Evolutionary conservation across 2,113 vertebrate species (phyloP).

Genomic region (Laterallus jamaicensis): DNA sequence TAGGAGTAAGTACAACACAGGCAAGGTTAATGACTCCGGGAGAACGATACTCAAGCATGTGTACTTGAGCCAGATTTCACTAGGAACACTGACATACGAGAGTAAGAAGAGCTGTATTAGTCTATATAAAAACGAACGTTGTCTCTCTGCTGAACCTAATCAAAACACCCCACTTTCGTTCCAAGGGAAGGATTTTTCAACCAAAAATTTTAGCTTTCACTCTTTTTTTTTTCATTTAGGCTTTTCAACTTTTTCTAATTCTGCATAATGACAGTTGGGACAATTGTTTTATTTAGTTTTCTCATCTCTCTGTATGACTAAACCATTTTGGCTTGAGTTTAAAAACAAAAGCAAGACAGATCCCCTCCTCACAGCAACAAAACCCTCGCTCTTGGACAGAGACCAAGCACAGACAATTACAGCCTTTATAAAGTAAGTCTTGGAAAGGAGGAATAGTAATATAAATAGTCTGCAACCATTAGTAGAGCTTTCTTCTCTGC

Average conservation of each 20-base stretch:
- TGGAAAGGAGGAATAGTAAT: background rate
- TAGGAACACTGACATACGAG: background rate
- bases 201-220: background rate
- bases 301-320: background rate
- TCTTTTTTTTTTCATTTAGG: background rate
- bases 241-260: background rate
- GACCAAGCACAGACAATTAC: background rate
- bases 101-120: background rate
- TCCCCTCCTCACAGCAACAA: background rate
- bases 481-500: background rate
- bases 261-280: background rate
- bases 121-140: background rate
- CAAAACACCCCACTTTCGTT: background rate
- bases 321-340: background rate
- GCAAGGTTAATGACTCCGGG: background rate
- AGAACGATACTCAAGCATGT: background rate
- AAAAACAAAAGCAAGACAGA: background rate
- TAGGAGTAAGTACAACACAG: background rate
- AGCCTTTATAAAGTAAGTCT: background rate
- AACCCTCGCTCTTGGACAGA: background rate
- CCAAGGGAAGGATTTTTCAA: background rate
- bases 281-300: background rate
- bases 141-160: background rate
- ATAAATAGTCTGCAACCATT: background rate
- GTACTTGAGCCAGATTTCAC: background rate